Percentiles rank a stretch among this genome's conserved stretches.
phyloP scores from a whole-genome alignment of 2,888 invertebrate species.

The Drosophila kanekoi region DNA sequence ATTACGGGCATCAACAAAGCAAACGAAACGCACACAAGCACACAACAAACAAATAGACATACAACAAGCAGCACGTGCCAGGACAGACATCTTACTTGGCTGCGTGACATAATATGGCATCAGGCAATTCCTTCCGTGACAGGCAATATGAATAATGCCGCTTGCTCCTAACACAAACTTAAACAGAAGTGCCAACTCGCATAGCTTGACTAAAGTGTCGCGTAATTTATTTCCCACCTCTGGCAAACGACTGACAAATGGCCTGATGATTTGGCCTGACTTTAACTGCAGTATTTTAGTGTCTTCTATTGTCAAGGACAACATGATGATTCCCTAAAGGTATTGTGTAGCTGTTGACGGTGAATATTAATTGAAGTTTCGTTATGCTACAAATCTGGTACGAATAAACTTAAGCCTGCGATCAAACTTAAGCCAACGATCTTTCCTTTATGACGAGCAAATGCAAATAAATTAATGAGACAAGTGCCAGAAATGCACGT shows the following conservation, averaged over 20 bases:
- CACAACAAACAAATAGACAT: constrained; percentile 14
- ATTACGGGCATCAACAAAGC: constrained; percentile 37
- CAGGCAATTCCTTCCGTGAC: constrained; percentile 41
- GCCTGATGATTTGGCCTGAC: constrained; percentile 37
- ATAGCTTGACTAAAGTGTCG: constrained; percentile 39
- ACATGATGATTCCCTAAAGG: background rate
- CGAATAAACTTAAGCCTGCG: too few species aligned
- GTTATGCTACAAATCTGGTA: too few species aligned
- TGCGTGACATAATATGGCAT: constrained; percentile 48
- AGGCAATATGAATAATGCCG: constrained; percentile 33
- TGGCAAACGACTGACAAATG: constrained; percentile 36
- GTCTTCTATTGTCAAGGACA: constrained; percentile 12
- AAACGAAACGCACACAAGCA: constrained; percentile 16
- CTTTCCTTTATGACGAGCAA: too few species aligned
- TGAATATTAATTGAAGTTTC: constrained; percentile 1
- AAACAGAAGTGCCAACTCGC: constrained; percentile 38
- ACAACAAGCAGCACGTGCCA: constrained; percentile 31
- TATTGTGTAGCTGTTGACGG: constrained; percentile 2
- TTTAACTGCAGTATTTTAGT: constrained; percentile 2
- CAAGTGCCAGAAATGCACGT: too few species aligned
- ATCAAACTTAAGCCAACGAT: too few species aligned
- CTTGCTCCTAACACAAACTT: constrained; percentile 21
- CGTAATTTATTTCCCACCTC: constrained; percentile 47
- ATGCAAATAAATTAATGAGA: too few species aligned
- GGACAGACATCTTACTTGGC: constrained; percentile 39